Base-by-base conservation (phyloP, 2,797 vertebrate species). In the Phoxinus dragarum region DNA sequence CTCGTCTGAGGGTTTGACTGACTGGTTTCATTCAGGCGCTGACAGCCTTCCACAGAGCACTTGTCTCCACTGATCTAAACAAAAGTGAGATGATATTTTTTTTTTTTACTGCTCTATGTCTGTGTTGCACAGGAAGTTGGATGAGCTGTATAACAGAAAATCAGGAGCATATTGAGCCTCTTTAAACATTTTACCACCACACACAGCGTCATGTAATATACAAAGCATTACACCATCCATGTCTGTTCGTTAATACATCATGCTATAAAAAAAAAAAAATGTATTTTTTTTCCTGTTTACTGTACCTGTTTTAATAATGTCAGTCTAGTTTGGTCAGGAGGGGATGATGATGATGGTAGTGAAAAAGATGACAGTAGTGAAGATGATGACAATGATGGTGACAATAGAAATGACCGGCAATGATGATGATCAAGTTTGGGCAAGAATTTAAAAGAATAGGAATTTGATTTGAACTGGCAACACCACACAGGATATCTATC, bases 61-160 rank as follows among this genome's bases (percentile, higher is more conserved):
- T 88, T 83, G 59, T 82, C 75, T 88, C 36, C 61, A 80, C 64
- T 74, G 67, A 76, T 87, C 71, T 34, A 81, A 84, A 81, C 72
- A 68, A 84, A 84, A 75, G 52, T 71, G 17, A 71, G 77, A 85
- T 80, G 76, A 73, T 73, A 73, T 79, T 83, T 71, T 78, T 77
- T 80, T 80, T 84, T 84, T 84, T 74, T 74, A 52, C 34, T 66
- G 68, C 56, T 85, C 34, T 49, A 59, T 7, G 11, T 76, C 27
- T 75, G 61, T 59, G 61, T 19, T 67, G 36, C 49, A 71, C 75
- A 59, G 21, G 59, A 69, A 80, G 54, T 49, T 80, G 68, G 56
- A 80, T 19, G 34, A 72, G 36, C 38, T 36, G 9, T 64, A 52
- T 61, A 80, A 52, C 52, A 76, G 23, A 77, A 67, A 23, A 49